Percentiles rank a stretch among this genome's conserved stretches.
These are phyloP conservation scores for Mimachlamys varia DNA, from an alignment of 2,888 invertebrate genomes.

Conservation along the genomic window DNA sequence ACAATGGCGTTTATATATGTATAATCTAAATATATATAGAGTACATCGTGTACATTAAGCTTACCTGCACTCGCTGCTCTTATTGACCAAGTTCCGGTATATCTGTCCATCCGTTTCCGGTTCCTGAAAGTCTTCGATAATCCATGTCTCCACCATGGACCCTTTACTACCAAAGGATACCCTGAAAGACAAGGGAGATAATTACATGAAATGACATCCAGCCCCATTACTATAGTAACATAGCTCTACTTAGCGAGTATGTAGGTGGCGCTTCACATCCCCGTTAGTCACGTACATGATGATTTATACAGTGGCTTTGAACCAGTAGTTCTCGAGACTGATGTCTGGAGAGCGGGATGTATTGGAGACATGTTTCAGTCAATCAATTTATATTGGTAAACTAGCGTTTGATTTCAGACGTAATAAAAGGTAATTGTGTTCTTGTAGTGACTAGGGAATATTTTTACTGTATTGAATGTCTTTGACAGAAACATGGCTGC, in stretches of 20 bases:
- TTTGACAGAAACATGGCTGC: neutral
- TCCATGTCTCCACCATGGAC: conserved; percentile 73
- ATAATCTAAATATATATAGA: no score
- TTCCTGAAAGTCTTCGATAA: conserved; percentile 66
- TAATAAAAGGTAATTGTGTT: neutral
- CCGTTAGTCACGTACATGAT: no score
- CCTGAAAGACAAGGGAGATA: conserved; percentile 55
- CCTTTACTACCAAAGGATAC: conserved; percentile 73
- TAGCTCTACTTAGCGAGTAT: neutral
- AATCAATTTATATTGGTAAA: neutral
- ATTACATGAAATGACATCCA: neutral
- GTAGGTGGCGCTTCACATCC: no score
- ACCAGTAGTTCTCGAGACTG: neutral
- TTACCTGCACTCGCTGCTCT: conserved; percentile 40
- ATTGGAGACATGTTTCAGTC: neutral
- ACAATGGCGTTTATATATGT: no score
- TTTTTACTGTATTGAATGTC: neutral
- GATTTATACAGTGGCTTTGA: neutral
- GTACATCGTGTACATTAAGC: neutral
- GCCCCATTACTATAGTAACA: neutral
- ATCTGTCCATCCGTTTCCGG: conserved; percentile 47
- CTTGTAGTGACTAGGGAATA: neutral
- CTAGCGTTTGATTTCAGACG: neutral
- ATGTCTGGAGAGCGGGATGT: neutral
- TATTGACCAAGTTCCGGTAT: conserved; percentile 44